Percentiles rank a stretch among this genome's conserved stretches.
Conservation (phyloP, 2,797 vertebrate species). For the Sebastes variabilis region DNA sequence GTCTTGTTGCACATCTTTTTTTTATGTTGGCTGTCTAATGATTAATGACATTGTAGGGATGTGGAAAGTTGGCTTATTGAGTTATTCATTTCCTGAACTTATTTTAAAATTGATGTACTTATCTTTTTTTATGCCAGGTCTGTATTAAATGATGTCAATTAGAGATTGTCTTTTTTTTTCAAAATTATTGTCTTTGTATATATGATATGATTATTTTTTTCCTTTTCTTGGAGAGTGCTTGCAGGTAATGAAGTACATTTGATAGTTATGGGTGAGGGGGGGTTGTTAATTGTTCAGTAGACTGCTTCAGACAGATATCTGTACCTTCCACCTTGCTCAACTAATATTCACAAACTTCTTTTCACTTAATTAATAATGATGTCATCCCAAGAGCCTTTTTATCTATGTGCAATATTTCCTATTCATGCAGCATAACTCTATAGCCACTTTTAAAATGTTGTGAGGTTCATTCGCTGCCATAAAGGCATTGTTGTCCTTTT, state of each 20-base stretch:
- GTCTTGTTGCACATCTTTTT: slow-evolving; percentile 20
- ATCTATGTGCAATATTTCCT: slow-evolving; percentile 74
- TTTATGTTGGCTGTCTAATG: background rate
- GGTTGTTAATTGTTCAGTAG: slow-evolving; percentile 5
- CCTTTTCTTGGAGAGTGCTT: slow-evolving; percentile 12
- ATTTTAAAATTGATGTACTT: slow-evolving; percentile 21
- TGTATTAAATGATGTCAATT: slow-evolving; percentile 69
- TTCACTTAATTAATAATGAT: slow-evolving; percentile 74
- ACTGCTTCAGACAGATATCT: slow-evolving; percentile 30
- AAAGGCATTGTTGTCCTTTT: slow-evolving; percentile 51
- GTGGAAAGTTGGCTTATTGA: slow-evolving; percentile 22
- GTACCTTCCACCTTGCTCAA: slow-evolving; percentile 12
- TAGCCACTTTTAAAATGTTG: slow-evolving; percentile 49
- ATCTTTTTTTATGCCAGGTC: slow-evolving; percentile 38
- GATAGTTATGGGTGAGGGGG: background rate
- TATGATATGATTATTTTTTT: slow-evolving; percentile 10
- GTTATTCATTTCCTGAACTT: slow-evolving; percentile 25
- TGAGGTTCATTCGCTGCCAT: slow-evolving; percentile 56
- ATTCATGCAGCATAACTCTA: slow-evolving; percentile 51
- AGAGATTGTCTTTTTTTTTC: slow-evolving; percentile 11
- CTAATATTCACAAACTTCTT: slow-evolving; percentile 48
- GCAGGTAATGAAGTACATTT: slow-evolving; percentile 27
- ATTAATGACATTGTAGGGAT: background rate
- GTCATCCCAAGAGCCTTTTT: slow-evolving; percentile 77
- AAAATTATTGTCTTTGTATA: slow-evolving; percentile 28